phyloP scores from a whole-genome alignment of 1,140 invertebrate species.

The Cryptotermes secundus region DNA sequence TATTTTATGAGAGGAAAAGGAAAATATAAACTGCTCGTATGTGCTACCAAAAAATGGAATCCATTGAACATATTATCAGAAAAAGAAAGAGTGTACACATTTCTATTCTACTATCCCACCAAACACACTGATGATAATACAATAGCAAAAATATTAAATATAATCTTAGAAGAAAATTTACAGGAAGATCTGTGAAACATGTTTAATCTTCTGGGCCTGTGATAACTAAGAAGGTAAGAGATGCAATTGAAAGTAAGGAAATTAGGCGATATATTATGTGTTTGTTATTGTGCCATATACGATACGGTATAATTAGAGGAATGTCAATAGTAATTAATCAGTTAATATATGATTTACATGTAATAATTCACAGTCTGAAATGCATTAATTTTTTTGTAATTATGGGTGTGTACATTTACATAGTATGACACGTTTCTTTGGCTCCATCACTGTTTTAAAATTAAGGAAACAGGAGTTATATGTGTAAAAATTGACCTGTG shows the following conservation, averaged over 20 bases:
- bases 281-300: constrained; percentile 29
- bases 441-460: not conserved
- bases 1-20: constrained; percentile 9
- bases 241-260: not conserved
- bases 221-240: constrained; percentile 23
- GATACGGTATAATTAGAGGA: constrained; percentile 22
- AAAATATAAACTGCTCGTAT: not conserved
- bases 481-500: not conserved
- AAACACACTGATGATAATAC: not conserved
- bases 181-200: constrained; percentile 16
- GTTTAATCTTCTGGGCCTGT: constrained; percentile 26
- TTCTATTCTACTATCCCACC: not conserved
- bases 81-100: not conserved
- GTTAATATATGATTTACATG: not conserved
- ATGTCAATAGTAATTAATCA: constrained; percentile 8
- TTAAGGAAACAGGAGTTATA: not conserved
- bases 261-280: constrained; percentile 12
- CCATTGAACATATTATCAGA: not conserved
- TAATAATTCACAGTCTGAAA: not conserved
- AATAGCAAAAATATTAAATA: not conserved
- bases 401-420: not conserved
- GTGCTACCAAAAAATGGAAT: not conserved
- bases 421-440: not conserved
- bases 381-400: constrained; percentile 1
- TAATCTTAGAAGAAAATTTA: not conserved